Conservation (phyloP, 2,113 vertebrate species). For the Varanus komodoensis region DNA sequence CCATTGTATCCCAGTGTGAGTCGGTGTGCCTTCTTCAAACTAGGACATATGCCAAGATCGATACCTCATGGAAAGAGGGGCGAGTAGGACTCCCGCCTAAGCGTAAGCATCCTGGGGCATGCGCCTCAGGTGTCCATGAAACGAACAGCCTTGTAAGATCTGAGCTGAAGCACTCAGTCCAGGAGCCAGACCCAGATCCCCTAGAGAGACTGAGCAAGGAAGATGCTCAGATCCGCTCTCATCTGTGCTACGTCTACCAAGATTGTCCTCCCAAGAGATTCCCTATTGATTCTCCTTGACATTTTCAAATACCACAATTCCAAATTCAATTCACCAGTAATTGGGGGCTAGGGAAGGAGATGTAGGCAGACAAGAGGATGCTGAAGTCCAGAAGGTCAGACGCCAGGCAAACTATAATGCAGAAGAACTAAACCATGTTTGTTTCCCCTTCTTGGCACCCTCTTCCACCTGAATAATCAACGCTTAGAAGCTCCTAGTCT, state of each 20-base stretch:
- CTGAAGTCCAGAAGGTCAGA: slow-evolving; percentile 75
- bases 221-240: slow-evolving; percentile 63
- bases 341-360: slow-evolving; percentile 11
- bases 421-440: slow-evolving; percentile 66
- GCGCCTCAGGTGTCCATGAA: background rate
- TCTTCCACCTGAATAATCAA: slow-evolving; percentile 62
- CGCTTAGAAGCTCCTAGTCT: slow-evolving; percentile 30
- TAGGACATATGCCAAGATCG: background rate
- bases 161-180: slow-evolving; percentile 38
- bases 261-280: slow-evolving; percentile 66
- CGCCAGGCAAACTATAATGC: slow-evolving; percentile 61
- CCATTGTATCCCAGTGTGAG: background rate
- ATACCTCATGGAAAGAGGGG: background rate
- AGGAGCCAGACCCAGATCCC: slow-evolving; percentile 6
- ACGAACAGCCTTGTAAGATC: background rate
- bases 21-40: background rate
- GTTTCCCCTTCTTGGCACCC: slow-evolving; percentile 59
- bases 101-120: background rate
- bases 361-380: slow-evolving; percentile 71
- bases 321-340: slow-evolving; percentile 76
- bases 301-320: slow-evolving; percentile 78
- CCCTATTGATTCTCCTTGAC: slow-evolving; percentile 76
- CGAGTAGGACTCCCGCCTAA: background rate
- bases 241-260: slow-evolving; percentile 72
- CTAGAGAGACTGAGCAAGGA: slow-evolving; percentile 56